Conservation (phyloP, 2,797 vertebrate genomes). For the Phataginus tetradactyla region DNA sequence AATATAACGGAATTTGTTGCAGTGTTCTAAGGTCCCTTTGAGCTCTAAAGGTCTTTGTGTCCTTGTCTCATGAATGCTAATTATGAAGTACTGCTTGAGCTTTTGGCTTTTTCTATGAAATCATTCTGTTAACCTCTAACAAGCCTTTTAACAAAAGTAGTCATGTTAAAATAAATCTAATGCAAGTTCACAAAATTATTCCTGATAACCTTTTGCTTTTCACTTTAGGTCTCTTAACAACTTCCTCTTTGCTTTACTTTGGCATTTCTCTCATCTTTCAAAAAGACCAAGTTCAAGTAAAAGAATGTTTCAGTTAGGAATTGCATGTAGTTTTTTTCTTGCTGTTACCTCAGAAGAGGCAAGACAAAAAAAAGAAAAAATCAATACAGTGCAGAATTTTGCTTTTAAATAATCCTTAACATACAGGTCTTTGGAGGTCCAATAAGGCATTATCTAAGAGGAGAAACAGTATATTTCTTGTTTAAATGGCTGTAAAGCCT, state of each 20-base stretch:
- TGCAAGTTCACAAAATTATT: constrained; percentile 50
- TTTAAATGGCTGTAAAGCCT: not conserved
- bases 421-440: constrained; percentile 67
- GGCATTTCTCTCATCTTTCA: constrained; percentile 21
- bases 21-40: not conserved
- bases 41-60: not conserved
- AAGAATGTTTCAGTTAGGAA: constrained; percentile 1
- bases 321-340: constrained; percentile 11
- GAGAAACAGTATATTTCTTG: constrained; percentile 57
- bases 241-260: not conserved
- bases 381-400: constrained; percentile 23
- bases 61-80: constrained; percentile 42
- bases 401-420: constrained; percentile 76
- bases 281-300: constrained; percentile 40
- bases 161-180: constrained; percentile 49
- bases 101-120: constrained; percentile 45
- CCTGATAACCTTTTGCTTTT: constrained; percentile 13
- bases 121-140: constrained; percentile 53
- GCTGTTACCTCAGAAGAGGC: not conserved
- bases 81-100: not conserved
- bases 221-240: not conserved
- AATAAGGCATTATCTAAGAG: constrained; percentile 74
- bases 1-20: not conserved
- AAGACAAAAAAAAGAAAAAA: not conserved
- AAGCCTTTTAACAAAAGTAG: constrained; percentile 16